Evolutionary conservation across 2,888 invertebrate species (phyloP), one percentile per base, ranked within the genome.

Genomic region (Dromius quadrimaculatus): DNA sequence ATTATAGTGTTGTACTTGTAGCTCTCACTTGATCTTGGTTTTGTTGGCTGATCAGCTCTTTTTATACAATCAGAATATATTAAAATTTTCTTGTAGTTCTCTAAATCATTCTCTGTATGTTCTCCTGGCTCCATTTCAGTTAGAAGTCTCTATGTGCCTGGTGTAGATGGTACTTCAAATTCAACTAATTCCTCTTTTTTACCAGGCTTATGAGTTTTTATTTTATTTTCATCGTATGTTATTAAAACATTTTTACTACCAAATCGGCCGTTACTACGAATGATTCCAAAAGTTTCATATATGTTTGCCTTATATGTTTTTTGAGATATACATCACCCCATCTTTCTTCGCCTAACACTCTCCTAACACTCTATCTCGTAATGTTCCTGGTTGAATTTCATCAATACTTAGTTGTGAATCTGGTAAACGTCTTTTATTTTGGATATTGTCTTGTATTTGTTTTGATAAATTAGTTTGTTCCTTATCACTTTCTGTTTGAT

Each of bases 211-310:
- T 41, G 41, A 17, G 8, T 41, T 13, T 8, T 41, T 15, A 41
- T 41, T 15, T 1, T 6, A 41, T 41, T 2, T 41, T 9, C n/a
- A 45, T 45, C 45, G 20, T 45, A 45, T 20, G 45, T 45, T 20
- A 45, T 45, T 45, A 45, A 20, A 20, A 45, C 22, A 20, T 45
- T 45, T 45, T 45, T 45, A 45, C n/a, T 45, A 45, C 45, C 45
- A 20, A 45, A 20, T n/a, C 45, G 45, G 11, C 22, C 20, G 11
- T 20, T 45, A 45, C 45, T 45, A 20, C 45, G 45, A 20, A 20
- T 45, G 19, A 20, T 45, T 45, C 45, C 45, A 45, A 45, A 41
- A 20, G 19, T 45, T 45, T 45, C 45, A 45, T 20, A 9, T 41
- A 41, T 41, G 41, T 41, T 41, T 11, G 41, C 15, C 15, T 41